Conservation (phyloP, 2,113 vertebrate genomes). For the Herpetotheres cachinnans region DNA sequence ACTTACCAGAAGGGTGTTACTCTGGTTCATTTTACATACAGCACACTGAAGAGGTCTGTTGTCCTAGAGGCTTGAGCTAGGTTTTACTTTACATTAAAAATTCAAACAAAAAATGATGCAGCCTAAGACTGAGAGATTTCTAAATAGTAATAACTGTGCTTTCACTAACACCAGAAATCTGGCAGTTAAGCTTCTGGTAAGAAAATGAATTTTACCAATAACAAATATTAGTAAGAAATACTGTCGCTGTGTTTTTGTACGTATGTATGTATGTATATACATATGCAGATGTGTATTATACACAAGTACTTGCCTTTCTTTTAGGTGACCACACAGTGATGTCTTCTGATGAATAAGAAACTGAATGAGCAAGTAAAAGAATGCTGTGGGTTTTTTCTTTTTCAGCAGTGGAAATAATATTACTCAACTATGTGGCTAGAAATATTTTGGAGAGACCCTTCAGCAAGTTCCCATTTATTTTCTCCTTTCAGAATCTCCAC, state of each 20-base stretch:
- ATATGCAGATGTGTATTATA: background rate
- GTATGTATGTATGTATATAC: background rate
- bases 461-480: background rate
- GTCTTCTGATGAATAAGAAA: background rate
- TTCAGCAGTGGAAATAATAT: background rate
- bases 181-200: background rate
- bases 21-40: background rate
- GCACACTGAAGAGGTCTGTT: background rate
- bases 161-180: background rate
- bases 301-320: background rate
- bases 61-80: background rate
- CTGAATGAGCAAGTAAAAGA: background rate
- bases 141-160: background rate
- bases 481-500: background rate
- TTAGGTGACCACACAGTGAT: background rate
- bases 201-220: background rate
- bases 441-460: background rate
- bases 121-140: background rate
- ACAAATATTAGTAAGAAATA: background rate
- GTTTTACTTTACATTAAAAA: background rate
- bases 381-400: background rate
- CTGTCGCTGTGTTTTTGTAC: background rate
- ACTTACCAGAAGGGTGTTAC: background rate
- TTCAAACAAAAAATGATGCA: background rate
- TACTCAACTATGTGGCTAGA: background rate